A percentile compares a stretch with the other conserved stretches of the same genome.
phyloP scores from a whole-genome alignment of 2,888 invertebrate genomes.

The Atethmia centrago region DNA sequence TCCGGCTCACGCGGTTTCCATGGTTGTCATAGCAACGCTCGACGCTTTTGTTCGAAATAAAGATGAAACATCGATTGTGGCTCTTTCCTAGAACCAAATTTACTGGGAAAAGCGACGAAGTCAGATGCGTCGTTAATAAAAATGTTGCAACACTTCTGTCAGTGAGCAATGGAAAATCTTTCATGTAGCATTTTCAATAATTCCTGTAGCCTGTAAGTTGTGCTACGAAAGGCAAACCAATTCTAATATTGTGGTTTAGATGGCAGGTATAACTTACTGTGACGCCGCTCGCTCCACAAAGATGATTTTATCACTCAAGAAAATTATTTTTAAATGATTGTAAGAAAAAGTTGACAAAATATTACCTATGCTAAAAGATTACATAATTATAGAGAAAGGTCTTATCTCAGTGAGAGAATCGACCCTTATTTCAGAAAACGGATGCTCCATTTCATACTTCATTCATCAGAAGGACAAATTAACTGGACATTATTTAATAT shows the following conservation, averaged over 20 bases:
- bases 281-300: no score
- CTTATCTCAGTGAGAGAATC: not conserved
- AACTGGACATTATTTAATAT: slow-evolving; percentile 44
- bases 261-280: no score
- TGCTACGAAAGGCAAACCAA: not conserved
- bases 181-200: not conserved
- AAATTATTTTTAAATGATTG: no score
- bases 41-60: not conserved
- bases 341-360: no score
- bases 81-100: not conserved
- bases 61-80: not conserved
- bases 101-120: not conserved
- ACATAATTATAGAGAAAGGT: not conserved
- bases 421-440: not conserved
- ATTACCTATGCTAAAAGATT: no score
- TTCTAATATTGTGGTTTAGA: not conserved
- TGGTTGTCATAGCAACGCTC: slow-evolving; percentile 1
- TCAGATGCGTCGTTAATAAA: not conserved
- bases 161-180: not conserved
- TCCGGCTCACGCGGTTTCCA: not conserved
- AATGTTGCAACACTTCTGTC: not conserved
- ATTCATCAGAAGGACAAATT: not conserved
- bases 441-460: not conserved
- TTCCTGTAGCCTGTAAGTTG: no score
- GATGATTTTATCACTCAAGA: no score